A percentile compares a stretch with the other conserved stretches of the same genome.
Evolutionary conservation across 2,888 invertebrate species (phyloP).

Genomic region (Patella pellucida): DNA sequence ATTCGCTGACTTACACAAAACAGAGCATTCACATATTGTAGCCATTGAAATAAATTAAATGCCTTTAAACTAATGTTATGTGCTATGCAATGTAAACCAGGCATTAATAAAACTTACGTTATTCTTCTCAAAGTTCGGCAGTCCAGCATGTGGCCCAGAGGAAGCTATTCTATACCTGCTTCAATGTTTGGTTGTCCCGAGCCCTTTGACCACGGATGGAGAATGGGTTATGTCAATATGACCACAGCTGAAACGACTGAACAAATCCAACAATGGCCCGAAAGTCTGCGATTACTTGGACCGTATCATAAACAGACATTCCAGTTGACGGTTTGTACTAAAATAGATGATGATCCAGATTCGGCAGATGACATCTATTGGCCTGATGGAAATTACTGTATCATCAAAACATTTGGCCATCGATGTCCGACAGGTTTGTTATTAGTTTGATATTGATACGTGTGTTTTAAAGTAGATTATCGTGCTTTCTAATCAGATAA

Average conservation of each 20-base stretch:
- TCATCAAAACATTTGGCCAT: neutral
- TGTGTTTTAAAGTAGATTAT: too few relatives aligned
- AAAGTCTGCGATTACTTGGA: neutral
- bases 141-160: neutral
- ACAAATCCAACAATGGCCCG: neutral
- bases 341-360: neutral
- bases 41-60: too few relatives aligned
- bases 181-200: constrained; percentile 2
- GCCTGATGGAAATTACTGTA: neutral
- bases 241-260: neutral
- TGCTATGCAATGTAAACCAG: too few relatives aligned
- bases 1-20: too few relatives aligned
- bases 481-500: neutral
- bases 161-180: neutral
- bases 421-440: neutral
- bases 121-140: too few relatives aligned
- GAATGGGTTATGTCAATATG: neutral
- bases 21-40: too few relatives aligned
- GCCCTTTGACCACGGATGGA: neutral
- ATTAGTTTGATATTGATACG: neutral
- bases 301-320: neutral
- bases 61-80: too few relatives aligned
- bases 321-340: neutral
- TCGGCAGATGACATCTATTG: neutral
- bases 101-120: too few relatives aligned